Evolutionary conservation across 2,113 vertebrate species (phyloP).

Genomic region (Melanocharis versteri): DNA sequence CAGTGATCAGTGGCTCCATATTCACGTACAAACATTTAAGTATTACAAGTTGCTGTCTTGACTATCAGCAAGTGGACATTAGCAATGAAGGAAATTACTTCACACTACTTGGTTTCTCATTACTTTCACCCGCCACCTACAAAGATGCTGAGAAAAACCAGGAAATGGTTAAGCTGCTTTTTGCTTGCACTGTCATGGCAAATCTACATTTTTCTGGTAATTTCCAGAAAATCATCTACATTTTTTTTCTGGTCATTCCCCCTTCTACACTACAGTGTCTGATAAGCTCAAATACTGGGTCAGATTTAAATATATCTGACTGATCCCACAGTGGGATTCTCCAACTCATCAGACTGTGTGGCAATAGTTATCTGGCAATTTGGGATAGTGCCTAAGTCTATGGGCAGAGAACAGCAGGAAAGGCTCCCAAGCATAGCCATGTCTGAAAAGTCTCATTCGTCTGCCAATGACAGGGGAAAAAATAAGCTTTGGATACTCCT

Average conservation of each 20-base stretch:
- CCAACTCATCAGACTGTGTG: not conserved
- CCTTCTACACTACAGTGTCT: not conserved
- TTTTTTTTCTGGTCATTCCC: not conserved
- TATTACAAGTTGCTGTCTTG: not conserved
- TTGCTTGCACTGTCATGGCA: not conserved
- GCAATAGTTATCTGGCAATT: not conserved
- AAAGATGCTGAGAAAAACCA: not conserved
- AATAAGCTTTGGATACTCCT: not conserved
- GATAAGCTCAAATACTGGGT: not conserved
- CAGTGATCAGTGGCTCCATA: not conserved
- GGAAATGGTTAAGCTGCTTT: not conserved
- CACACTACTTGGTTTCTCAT: not conserved
- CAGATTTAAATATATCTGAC: not conserved
- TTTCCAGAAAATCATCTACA: not conserved
- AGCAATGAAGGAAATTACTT: not conserved
- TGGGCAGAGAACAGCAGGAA: not conserved
- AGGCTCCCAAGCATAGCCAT: not conserved
- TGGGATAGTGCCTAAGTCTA: not conserved
- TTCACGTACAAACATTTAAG: not conserved
- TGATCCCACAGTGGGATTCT: not conserved
- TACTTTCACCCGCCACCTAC: not conserved
- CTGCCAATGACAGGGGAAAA: not conserved
- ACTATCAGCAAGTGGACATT: not conserved
- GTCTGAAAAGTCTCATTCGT: not conserved
- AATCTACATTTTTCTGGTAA: not conserved